Base-by-base conservation (phyloP, 2,888 invertebrate genomes). In the Eurytoma californica region DNA sequence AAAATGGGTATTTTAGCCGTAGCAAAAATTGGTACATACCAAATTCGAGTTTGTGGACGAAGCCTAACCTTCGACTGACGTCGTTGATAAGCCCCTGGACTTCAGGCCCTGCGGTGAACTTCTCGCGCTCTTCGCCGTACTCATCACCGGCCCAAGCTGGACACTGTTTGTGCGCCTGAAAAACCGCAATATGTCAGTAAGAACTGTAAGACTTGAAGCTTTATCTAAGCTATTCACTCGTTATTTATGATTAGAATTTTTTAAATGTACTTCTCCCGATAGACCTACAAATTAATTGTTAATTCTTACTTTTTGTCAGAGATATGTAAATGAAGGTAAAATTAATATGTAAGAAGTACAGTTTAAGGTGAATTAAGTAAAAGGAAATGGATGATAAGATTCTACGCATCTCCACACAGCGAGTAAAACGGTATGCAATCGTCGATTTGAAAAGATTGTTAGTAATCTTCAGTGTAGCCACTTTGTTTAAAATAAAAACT, bases 121-220 rank as follows among this genome's bases (percentile, higher is more conserved):
- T 86, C 14, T 88, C 82, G 60, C 87, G 87, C 85, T 93, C 92
- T 5, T 83, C 79, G 9, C 84, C 80, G 13, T 86, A 83, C n/a
- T 89, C 5, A 4, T 39, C 89, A 0, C 91, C 90, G 16, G 90
- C 89, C 93, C 94, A 95, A 0, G 91, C 89, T 0, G 91, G 88
- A 84, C 95, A 95, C 84, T 91, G 92, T 80, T 93, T 92, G 85
- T 93, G 93, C 0, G 94, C 92, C 92, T 94, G 87, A 90, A 90
- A 68, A 58, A 61, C 3, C 12, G 57, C 57, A 58, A 20, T 13
- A 39, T 7, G 4, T 39, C 39, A 39, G 4, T 39, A 1, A 39
- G 39, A 39, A 7, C 39, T 7, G 39, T 7, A 39, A 39, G 39
- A 0, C 7, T 0, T 39, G 2, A 39, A 39, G 7, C 7, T 39